These are phyloP conservation scores for Noturus placidus DNA, from an alignment of 2,113 vertebrate species.

Conservation along the genomic window DNA sequence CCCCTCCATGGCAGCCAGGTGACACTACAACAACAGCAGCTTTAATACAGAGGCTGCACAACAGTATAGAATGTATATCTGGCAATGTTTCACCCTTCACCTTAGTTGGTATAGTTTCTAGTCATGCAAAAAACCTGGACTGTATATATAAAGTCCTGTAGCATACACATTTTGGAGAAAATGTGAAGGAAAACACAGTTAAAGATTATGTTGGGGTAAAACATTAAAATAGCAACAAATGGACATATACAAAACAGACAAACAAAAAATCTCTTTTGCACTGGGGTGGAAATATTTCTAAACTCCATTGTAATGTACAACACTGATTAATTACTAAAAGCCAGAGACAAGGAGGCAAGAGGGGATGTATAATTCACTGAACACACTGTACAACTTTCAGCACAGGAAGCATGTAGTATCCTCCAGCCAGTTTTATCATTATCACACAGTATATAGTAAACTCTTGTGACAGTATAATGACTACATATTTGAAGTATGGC, in stretches of 20 bases:
- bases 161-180: not conserved
- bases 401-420: not conserved
- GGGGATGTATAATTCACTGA: not conserved
- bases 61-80: not conserved
- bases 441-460: not conserved
- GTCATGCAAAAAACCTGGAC: not conserved
- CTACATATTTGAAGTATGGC: not conserved
- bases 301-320: not conserved
- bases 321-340: not conserved
- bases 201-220: not conserved
- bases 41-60: conserved; percentile 12
- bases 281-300: not conserved
- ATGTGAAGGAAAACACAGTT: not conserved
- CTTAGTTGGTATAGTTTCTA: not conserved
- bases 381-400: not conserved
- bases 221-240: not conserved
- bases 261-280: not conserved
- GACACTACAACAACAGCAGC: conserved; percentile 70
- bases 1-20: conserved; percentile 82
- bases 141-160: not conserved
- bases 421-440: not conserved
- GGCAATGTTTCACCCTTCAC: not conserved
- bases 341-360: not conserved
- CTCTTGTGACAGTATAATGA: not conserved
- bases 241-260: not conserved